Base-by-base conservation (phyloP, 2,113 vertebrate genomes). In the Engraulis encrasicolus region DNA sequence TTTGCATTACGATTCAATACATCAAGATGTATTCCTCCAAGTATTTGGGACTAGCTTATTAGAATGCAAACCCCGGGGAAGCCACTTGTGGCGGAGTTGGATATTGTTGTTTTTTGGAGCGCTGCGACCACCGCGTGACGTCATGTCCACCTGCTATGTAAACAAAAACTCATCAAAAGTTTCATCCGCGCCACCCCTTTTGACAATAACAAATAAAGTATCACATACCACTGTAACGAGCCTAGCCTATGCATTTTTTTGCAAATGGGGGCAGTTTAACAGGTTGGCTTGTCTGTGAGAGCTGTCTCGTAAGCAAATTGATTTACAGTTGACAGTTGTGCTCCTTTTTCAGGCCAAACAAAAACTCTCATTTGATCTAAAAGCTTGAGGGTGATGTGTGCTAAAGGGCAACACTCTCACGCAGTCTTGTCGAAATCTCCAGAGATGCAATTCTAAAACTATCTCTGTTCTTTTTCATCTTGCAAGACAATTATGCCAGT, bases 81-180 rank as follows among this genome's bases (percentile, higher is more conserved):
- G 91, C 90, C n/a, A 91, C 86, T 92, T 91, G 80, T 88, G 92
- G 92, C 92, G 89, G 92, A 94, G 90, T 90, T 85, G 88, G 87
- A 85, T 83, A 81, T 90, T 90, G 90, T 95, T 92, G 88, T 90
- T 95, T 92, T 94, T 89, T 85, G 92, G 93, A 23, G 92, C 86
- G 87, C 93, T 94, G 93, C 95, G 95, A 95, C 95, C 88, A 9
- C 89, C 90, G 77, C 91, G 95, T 96, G 96, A 96, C 96, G 94
- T 96, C 96, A 95, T 91, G 95, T 95, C 95, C 97, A 97, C 97
- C 97, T 97, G 95, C 96, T 94, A 82, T 90, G 95, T 96, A 95
- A 97, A 97, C 94, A 96, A 93, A 78, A 84, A 87, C 40, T 6
- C n/a, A 81, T 6, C n/a, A 81, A 80, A 90, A 88, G 84, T 84